Base-by-base conservation (phyloP, 2,797 vertebrate genomes). In the Orestias chungarensis region DNA sequence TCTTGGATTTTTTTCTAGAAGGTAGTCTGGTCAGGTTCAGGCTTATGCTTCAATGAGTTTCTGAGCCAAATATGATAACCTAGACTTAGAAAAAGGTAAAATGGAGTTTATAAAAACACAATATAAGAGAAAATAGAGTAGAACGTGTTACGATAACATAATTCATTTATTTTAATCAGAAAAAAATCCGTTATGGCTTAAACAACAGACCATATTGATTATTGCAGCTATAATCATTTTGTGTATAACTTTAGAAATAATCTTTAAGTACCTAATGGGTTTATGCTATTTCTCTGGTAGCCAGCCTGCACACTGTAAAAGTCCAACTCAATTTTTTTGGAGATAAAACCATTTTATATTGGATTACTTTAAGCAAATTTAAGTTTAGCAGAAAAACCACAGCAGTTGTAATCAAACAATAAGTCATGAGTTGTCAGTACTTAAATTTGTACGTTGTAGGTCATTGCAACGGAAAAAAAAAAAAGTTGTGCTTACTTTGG, bases 1-100 rank as follows among this genome's bases (percentile, higher is more conserved):
- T 25, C 59, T 46, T 6, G 33, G 31, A 17, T 47, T 73, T 47
- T 69, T 43, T 38, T n/a, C 42, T 15, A 18, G 65, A 49, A 72
- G 57, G 54, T 31, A 25, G 10, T 5, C 6, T 31, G 33, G 10
- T 5, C 6, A n/a, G n/a, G 33, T 59, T 7, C 18, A 29, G 29
- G 27, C 27, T 23, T 38, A 17, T 23, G 31, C 31, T 59, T 35
- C 8, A 10, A 59, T 38, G 9, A 59, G 55, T 35, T 33, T 59
- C 55, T 59, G 55, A 59, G 9, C n/a, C n/a, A n/a, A 61, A 4
- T 7, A 23, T 12, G 33, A 9, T 35, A 23, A 61, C 33, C 8
- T 38, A 10, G 57, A 38, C 18, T 35, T 35, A 61, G 38, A 61
- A 61, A 9, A 61, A 3, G 23, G 57, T 61, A 20, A 18, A 38